Conservation (phyloP, 2,888 invertebrate genomes). For the Drosophila borborema region DNA sequence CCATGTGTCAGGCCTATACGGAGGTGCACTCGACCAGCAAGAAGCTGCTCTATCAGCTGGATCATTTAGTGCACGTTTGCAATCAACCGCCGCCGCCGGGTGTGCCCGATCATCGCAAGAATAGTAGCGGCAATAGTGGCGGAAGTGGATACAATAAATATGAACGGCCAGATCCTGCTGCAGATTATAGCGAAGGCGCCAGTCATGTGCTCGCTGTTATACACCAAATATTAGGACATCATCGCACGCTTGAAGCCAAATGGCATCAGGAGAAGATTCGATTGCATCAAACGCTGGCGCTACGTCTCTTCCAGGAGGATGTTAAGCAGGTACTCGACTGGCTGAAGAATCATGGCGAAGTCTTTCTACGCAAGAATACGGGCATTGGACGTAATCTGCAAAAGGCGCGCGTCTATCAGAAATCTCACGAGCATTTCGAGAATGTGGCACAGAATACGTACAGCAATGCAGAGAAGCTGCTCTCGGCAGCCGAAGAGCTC, state of each 20-base stretch:
- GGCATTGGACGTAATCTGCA: conserved; percentile 97
- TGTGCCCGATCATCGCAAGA: conserved; percentile 88
- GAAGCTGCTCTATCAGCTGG: conserved; percentile 97
- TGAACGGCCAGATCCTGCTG: conserved; percentile 90
- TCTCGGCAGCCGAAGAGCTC: conserved; percentile 97
- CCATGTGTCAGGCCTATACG: conserved; percentile 98
- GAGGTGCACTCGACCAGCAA: conserved; percentile 98
- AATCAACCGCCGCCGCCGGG: conserved; percentile 90
- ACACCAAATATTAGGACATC: conserved; percentile 98
- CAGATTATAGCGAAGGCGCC: conserved; percentile 98
- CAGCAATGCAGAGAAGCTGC: conserved; percentile 98
- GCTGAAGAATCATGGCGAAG: conserved; percentile 98
- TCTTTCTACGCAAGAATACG: conserved; percentile 98
- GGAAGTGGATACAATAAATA: conserved; percentile 84
- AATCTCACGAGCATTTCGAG: conserved; percentile 99
- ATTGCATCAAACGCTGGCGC: conserved; percentile 96
- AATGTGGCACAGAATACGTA: conserved; percentile 99
- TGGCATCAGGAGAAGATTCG: conserved; percentile 98
- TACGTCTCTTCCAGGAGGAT: conserved; percentile 97
- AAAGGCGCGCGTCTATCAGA: conserved; percentile 97
- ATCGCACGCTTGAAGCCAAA: conserved; percentile 95
- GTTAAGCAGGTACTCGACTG: conserved; percentile 99
- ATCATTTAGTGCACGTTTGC: conserved; percentile 98
- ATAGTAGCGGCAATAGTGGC: conserved; percentile 82
- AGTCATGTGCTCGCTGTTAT: conserved; percentile 98